A percentile compares a stretch with the other conserved stretches of the same genome.
Evolutionary conservation across 2,888 invertebrate species (phyloP).

Genomic region (Ectemnius cavifrons): DNA sequence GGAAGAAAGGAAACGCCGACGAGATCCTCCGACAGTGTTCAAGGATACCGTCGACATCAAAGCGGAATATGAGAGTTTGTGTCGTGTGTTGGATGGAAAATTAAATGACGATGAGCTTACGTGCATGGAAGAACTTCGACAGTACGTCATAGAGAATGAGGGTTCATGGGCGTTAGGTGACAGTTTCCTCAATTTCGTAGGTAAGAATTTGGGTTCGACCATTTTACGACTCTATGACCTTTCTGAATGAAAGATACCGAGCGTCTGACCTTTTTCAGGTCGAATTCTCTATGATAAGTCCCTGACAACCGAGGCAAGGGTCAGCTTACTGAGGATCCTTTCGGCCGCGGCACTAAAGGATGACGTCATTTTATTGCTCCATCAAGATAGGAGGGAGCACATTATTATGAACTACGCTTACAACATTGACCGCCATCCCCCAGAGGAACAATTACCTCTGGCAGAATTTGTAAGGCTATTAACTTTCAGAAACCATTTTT

Average conservation of each 20-base stretch:
- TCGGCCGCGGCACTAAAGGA: conserved; percentile 90
- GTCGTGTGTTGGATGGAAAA: conserved; percentile 84
- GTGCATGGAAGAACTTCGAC: conserved; percentile 90
- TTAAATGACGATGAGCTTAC: conserved; percentile 87
- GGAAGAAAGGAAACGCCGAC: conserved; percentile 85
- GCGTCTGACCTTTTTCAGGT: conserved; percentile 72
- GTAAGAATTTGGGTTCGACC: conserved; percentile 75
- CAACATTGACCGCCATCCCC: conserved; percentile 86
- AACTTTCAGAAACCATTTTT: neutral
- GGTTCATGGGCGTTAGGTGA: conserved; percentile 96
- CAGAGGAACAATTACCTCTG: conserved; percentile 88
- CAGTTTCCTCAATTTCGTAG: conserved; percentile 90
- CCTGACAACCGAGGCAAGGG: conserved; percentile 82
- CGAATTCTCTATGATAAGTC: conserved; percentile 83
- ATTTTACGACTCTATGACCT: no score
- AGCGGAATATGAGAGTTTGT: conserved; percentile 86
- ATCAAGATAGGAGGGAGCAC: conserved; percentile 93
- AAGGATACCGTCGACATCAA: conserved; percentile 85
- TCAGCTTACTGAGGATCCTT: conserved; percentile 85
- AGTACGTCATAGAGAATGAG: conserved; percentile 92
- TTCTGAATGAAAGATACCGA: no score
- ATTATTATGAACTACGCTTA: conserved; percentile 92
- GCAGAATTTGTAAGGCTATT: conserved; percentile 86
- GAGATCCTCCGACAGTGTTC: conserved; percentile 90
- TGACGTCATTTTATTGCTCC: conserved; percentile 92